Base-by-base conservation (phyloP, 1,140 invertebrate species). In the Saccostrea echinata region DNA sequence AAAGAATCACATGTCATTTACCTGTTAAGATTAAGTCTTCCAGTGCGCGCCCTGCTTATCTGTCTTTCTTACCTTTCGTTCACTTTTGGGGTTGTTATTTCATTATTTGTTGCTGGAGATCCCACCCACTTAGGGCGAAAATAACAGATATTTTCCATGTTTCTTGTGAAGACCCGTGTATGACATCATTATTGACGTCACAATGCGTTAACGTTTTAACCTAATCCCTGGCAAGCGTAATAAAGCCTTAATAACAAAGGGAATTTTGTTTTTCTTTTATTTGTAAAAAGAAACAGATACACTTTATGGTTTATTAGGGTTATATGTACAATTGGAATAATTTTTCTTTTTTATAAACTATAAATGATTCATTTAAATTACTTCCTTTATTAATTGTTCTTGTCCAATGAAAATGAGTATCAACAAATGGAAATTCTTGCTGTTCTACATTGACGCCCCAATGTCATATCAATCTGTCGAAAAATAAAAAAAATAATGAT, bases 81-180 rank as follows among this genome's bases (percentile, higher is more conserved):
- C 11, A 33, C 24, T 76, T 76, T 76, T 11, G 27, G 68, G 16
- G 68, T 33, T 33, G 16, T 30, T 16, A 12, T 76, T 76, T 30
- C 68, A 16, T 76, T 76, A 30, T 33, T 76, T 76, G 68, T 30
- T 18, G 18, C 13, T 16, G 68, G 68, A 76, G 68, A 76, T 76
- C 27, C 68, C 24, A 76, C 68, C 68, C 68, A 76, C 27, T 76
- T 76, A 8, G 68, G 68, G 30, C 68, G 68, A 76, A 76, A 76
- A 30, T 30, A 76, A 18, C 68, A 76, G 13, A 76, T 76, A 30
- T 76, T 76, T 27, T 76, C 68, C 68, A 76, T 76, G 68, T 33
- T 76, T 2, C 68, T 33, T 76, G 43, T 9, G 43, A 4, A 4
- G 24, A 27, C 24, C 24, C 24, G 68, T 64, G n/a, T 21, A 21